Conservation (phyloP, 2,888 invertebrate species). For the Heliconius cydno region DNA sequence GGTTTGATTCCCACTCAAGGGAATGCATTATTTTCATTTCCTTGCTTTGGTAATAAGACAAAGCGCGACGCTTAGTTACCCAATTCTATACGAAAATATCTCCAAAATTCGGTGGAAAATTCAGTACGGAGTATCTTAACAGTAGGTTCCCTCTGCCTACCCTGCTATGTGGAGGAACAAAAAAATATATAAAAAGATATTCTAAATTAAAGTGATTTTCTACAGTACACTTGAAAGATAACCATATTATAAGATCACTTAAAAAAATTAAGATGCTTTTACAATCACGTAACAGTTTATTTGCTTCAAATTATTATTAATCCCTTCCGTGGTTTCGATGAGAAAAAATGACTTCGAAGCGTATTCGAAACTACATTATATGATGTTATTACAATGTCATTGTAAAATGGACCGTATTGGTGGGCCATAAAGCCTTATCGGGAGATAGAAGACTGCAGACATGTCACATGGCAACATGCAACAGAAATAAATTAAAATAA, state of each 20-base stretch:
- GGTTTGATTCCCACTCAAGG: neutral
- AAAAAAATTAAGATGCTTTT: conserved; percentile 15
- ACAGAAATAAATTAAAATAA: conserved; percentile 44
- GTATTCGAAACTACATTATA: conserved; percentile 34
- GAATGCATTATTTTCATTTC: neutral
- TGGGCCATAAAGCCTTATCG: conserved; percentile 25
- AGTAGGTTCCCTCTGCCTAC: neutral
- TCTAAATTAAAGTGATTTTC: neutral
- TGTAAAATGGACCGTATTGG: conserved; percentile 32
- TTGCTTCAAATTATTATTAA: conserved; percentile 71
- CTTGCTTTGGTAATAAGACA: neutral
- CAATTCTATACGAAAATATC: too few species aligned
- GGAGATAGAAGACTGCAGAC: conserved; percentile 23
- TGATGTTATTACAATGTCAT: neutral
- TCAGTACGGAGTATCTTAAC: too few species aligned
- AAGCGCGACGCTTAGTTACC: too few species aligned
- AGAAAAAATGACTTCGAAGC: conserved; percentile 67
- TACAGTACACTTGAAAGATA: conserved; percentile 3
- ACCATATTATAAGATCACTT: neutral
- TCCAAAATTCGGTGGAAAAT: too few species aligned
- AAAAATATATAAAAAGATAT: too few species aligned
- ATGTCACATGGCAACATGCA: conserved; percentile 44
- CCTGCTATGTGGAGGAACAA: neutral
- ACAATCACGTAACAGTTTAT: conserved; percentile 57
- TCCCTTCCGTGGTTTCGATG: conserved; percentile 77